Base-by-base conservation (phyloP, 2,797 vertebrate genomes). In the Vultur gryphus region DNA sequence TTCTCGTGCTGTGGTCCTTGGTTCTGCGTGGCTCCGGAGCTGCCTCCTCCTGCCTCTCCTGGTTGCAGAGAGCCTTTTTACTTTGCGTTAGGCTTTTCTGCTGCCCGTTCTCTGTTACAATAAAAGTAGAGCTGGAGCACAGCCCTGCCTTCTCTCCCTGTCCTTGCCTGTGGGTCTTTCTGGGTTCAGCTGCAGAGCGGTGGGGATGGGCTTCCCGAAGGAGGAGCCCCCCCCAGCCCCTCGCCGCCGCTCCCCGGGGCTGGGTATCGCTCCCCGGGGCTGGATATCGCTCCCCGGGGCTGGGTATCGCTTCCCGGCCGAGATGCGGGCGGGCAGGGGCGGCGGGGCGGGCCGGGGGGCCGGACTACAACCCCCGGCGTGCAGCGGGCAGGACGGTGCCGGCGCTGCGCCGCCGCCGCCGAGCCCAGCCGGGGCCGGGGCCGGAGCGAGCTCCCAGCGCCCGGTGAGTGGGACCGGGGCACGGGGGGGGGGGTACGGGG, bases 51-150 rank as follows among this genome's bases (percentile, higher is more conserved):
- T 37, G 37, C 37, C 37, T 54, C 41, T 46, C 64, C 35, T 20
- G 46, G 54, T 66, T 39, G 29, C 43, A 6, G 75, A 80, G 62
- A 83, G 83, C 33, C 33, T 41, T 17, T 44, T 44, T 61, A 77
- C 79, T 44, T 64, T 1, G 65, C 39, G 48, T 44, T 67, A 84
- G 90, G 91, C 69, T 69, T 83, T 70, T 26, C 16, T 46, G 65
- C 91, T 59, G 66, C 93, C 84, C 92, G 52, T 91, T 91, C 84
- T 91, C 94, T 91, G 88, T 94, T 90, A 92, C 49, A 97, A 96
- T 97, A 97, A 97, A 97, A 65, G 75, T 76, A 43, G 44, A 59
- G 46, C 46, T 39, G 52, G 33, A n/a, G 61, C 28, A 4, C 21
- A 33, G 52, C 67, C 29, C 61, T 31, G 37, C 52, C 20, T 41